A percentile compares a stretch with the other conserved stretches of the same genome.
Evolutionary conservation across 1,140 invertebrate genomes (phyloP).

Genomic region (Drosophila truncata): DNA sequence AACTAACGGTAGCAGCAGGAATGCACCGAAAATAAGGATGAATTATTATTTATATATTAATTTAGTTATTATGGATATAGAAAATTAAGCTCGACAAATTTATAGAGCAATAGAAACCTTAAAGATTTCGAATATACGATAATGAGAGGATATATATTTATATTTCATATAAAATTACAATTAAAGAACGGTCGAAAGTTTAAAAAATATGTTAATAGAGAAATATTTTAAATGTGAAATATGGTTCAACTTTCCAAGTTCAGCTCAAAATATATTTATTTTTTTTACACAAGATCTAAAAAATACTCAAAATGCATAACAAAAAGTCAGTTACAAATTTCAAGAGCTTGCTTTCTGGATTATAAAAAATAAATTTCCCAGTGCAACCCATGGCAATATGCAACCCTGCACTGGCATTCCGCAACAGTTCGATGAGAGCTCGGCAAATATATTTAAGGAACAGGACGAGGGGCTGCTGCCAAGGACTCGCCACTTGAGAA

Average conservation of each 20-base stretch:
- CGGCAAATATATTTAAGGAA: constrained; percentile 64
- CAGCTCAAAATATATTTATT: no score
- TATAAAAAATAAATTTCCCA: not conserved
- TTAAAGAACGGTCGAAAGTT: not conserved
- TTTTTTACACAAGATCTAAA: not conserved
- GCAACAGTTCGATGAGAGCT: constrained; percentile 63
- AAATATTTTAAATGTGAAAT: no score
- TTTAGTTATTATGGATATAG: not conserved
- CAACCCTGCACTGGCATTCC: constrained; percentile 74
- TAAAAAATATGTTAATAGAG: not conserved
- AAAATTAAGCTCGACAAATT: not conserved
- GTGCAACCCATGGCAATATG: constrained; percentile 28
- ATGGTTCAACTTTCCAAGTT: no score
- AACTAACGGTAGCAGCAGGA: constrained; percentile 5
- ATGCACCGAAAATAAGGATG: constrained; percentile 3
- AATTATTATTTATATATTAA: no score
- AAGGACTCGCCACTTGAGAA: constrained; percentile 66
- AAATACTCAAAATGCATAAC: not conserved
- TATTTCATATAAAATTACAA: not conserved
- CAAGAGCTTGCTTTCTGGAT: not conserved
- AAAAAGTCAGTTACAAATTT: not conserved
- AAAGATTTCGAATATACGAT: not conserved
- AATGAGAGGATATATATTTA: not conserved
- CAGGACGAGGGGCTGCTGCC: constrained; percentile 17
- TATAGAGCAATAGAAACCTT: not conserved